These are phyloP conservation scores for Agriotes lineatus DNA, from an alignment of 2,888 invertebrate species.

Conservation along the genomic window DNA sequence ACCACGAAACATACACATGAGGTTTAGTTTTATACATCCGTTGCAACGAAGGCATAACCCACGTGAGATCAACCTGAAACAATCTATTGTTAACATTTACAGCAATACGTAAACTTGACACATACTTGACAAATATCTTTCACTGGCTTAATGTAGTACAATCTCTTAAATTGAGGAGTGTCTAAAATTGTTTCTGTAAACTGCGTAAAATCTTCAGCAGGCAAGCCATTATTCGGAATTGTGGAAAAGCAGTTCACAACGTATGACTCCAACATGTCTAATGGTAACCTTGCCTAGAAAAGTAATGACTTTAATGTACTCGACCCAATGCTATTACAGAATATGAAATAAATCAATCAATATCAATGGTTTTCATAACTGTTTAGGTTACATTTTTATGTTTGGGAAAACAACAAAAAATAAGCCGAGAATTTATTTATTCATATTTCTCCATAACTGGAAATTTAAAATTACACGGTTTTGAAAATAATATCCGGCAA, in stretches of 20 bases:
- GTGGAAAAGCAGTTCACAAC: conserved; percentile 76
- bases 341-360: too few species aligned
- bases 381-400: too few species aligned
- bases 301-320: too few species aligned
- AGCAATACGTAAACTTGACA: too few species aligned
- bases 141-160: conserved; percentile 82
- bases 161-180: conserved; percentile 73
- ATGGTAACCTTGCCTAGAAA: conserved; percentile 70
- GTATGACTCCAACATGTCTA: conserved; percentile 75
- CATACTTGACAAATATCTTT: conserved; percentile 78
- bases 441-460: too few species aligned
- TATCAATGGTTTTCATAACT: too few species aligned
- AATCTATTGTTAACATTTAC: conserved; percentile 8
- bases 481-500: too few species aligned
- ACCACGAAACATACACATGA: conserved; percentile 79
- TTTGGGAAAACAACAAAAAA: too few species aligned
- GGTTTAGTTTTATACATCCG: conserved; percentile 82
- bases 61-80: conserved; percentile 71
- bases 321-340: too few species aligned
- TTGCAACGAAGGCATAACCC: conserved; percentile 73
- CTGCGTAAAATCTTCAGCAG: conserved; percentile 72
- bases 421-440: too few species aligned
- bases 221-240: conserved; percentile 76
- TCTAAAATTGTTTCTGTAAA: conserved; percentile 71
- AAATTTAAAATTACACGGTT: too few species aligned